Conservation (phyloP, 2,113 vertebrate genomes). For the Equus przewalskii region DNA sequence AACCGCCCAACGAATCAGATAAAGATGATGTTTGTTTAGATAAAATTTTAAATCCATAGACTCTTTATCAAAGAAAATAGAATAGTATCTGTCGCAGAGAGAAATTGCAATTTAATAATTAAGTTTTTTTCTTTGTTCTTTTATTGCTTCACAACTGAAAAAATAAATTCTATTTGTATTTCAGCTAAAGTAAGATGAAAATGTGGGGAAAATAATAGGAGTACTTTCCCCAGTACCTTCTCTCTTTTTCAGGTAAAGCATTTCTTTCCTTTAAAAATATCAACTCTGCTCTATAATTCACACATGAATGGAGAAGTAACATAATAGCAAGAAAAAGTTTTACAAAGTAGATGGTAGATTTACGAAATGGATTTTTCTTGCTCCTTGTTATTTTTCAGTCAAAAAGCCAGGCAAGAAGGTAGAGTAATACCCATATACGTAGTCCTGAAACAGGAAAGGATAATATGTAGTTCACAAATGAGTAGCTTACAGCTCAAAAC, state of each 20-base stretch:
- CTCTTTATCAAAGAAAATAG: conserved; percentile 52
- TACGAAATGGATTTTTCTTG: conserved; percentile 14
- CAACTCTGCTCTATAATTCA: not conserved
- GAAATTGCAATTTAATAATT: conserved; percentile 37
- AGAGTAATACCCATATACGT: not conserved
- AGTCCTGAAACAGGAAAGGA: not conserved
- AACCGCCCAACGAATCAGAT: not conserved
- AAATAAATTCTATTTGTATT: conserved; percentile 19
- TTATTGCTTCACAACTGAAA: conserved; percentile 60
- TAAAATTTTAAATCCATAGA: conserved; percentile 48
- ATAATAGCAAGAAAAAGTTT: not conserved
- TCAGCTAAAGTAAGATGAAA: not conserved
- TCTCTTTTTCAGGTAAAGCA: not conserved
- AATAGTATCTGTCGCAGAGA: not conserved
- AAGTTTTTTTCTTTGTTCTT: not conserved
- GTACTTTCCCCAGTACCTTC: not conserved
- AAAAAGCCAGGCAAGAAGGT: not conserved
- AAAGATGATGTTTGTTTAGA: conserved; percentile 15
- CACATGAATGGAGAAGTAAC: not conserved
- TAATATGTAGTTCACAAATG: not conserved
- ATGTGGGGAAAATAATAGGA: not conserved
- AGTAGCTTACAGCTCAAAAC: not conserved
- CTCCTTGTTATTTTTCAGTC: not conserved
- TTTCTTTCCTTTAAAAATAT: not conserved
- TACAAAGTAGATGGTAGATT: not conserved